Percentiles rank a stretch among this genome's conserved stretches.
phyloP scores from a whole-genome alignment of 1,140 invertebrate species.

The Protaetia brevitarsis region DNA sequence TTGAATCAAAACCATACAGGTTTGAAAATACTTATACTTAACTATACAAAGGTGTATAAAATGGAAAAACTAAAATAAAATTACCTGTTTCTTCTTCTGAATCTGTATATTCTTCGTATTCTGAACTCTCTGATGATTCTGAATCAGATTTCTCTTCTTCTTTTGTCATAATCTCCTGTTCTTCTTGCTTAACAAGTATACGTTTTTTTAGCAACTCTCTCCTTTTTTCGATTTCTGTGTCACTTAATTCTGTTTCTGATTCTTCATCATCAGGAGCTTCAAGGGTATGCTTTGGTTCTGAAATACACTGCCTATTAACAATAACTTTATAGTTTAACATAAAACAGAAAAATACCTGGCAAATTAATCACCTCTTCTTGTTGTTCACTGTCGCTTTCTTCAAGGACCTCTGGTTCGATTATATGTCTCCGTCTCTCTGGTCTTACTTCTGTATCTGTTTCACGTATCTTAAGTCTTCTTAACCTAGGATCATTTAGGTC shows the following conservation, averaged over 20 bases:
- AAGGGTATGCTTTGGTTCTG: conserved; percentile 46
- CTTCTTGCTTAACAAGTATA: conserved; percentile 67
- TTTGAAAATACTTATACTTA: neutral
- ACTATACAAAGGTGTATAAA: neutral
- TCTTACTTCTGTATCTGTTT: conserved; percentile 58
- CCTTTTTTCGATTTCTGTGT: conserved; percentile 78
- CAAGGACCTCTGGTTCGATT: conserved; percentile 71
- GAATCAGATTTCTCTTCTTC: conserved; percentile 74
- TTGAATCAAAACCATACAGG: no score
- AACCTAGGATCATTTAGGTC: conserved; percentile 77
- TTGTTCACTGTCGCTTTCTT: conserved; percentile 64
- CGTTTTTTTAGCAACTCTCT: conserved; percentile 64
- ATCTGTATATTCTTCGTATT: conserved; percentile 83
- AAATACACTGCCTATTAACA: conserved; percentile 22
- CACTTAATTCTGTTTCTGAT: conserved; percentile 65
- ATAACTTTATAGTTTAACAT: neutral
- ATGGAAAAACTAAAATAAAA: neutral
- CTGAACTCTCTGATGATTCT: conserved; percentile 63
- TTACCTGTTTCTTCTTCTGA: conserved; percentile 77
- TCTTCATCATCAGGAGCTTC: conserved; percentile 67
- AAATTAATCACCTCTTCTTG: conserved; percentile 56
- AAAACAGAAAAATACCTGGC: conserved; percentile 28
- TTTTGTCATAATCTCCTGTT: conserved; percentile 57
- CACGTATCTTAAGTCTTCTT: conserved; percentile 60
- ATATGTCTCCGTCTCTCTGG: conserved; percentile 58